These are phyloP conservation scores for Macaria liturata DNA, from an alignment of 2,888 invertebrate genomes.

Conservation along the genomic window DNA sequence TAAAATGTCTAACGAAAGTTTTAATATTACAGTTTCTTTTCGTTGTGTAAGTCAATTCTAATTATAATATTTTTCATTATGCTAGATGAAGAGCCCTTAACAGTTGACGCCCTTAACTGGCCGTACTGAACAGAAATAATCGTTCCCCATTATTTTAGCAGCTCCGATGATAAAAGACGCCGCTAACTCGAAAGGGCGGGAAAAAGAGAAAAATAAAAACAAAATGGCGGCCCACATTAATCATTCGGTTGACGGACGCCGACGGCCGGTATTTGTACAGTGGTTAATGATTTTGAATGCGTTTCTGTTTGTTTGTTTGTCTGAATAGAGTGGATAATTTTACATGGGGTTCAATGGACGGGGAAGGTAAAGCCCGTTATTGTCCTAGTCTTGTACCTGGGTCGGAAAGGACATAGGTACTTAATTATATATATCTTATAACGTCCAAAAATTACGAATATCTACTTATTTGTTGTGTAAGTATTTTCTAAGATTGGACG, in stretches of 20 bases:
- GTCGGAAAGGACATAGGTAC: no score
- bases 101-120: constrained; percentile 15
- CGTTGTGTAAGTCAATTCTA: neutral
- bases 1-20: no score
- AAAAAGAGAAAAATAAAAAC: constrained; percentile 43
- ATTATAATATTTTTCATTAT: neutral
- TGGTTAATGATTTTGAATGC: constrained; percentile 32
- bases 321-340: constrained; percentile 17
- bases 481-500: no score
- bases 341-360: constrained; percentile 13
- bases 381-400: no score
- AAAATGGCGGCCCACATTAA: constrained; percentile 45
- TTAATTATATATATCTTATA: no score
- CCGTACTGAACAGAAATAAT: constrained; percentile 32
- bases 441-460: no score
- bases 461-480: no score
- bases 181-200: constrained; percentile 41
- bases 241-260: constrained; percentile 39
- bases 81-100: neutral
- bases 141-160: constrained; percentile 34
- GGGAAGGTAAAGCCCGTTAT: constrained; percentile 1
- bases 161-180: constrained; percentile 34
- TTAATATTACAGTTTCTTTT: no score
- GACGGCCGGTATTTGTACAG: constrained; percentile 27
- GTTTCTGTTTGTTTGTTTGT: constrained; percentile 26